phyloP scores from a whole-genome alignment of 2,113 vertebrate genomes.

The Scalopus aquaticus region DNA sequence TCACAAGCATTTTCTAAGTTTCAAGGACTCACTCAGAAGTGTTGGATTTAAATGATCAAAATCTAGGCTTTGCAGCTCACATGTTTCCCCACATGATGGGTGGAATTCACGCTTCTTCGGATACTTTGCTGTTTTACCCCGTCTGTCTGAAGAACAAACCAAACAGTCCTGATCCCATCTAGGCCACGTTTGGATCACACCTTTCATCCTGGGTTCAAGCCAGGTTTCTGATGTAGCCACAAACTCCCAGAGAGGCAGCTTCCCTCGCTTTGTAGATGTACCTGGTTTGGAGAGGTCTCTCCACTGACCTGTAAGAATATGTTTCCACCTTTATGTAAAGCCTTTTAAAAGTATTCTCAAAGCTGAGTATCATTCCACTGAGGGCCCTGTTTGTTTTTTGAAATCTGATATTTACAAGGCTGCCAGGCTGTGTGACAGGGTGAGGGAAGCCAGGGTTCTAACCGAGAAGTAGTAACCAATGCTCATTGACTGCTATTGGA shows the following conservation, averaged over 20 bases:
- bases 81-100: background rate
- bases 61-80: conserved; percentile 34
- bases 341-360: background rate
- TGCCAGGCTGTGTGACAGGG: background rate
- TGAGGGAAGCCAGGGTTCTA: background rate
- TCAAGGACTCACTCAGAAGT: conserved; percentile 32
- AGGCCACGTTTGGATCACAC: background rate
- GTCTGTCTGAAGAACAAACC: background rate
- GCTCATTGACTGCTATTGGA: background rate
- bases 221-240: background rate
- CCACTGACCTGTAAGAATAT: background rate
- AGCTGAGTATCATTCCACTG: background rate
- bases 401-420: background rate
- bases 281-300: background rate
- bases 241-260: background rate
- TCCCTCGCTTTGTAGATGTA: background rate
- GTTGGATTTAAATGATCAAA: conserved; percentile 52
- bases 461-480: background rate
- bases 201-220: background rate
- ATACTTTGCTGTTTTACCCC: background rate
- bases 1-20: conserved; percentile 26
- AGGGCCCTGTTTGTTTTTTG: background rate
- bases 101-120: background rate
- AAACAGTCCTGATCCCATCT: background rate
- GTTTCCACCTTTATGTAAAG: background rate